These are phyloP conservation scores for Cheilosia variabilis DNA, from an alignment of 2,888 invertebrate species.

Conservation along the genomic window DNA sequence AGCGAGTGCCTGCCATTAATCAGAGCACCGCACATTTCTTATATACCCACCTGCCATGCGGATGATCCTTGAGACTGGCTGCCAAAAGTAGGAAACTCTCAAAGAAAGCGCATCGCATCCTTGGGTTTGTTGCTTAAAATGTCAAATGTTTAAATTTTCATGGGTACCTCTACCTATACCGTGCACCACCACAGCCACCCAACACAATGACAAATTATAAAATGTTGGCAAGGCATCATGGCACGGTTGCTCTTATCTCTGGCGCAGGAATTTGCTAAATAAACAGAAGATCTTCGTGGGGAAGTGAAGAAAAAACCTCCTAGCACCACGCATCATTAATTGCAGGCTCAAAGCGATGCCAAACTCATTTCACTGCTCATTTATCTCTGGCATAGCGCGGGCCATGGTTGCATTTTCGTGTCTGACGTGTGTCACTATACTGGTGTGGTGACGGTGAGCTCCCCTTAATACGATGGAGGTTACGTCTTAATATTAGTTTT, in stretches of 20 bases:
- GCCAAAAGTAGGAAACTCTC: conserved; percentile 34
- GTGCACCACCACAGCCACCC: neutral
- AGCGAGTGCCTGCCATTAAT: conserved; percentile 59
- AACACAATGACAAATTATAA: conserved; percentile 70
- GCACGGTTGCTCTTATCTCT: conserved; percentile 55
- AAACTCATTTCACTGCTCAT: conserved; percentile 75
- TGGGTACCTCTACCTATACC: neutral
- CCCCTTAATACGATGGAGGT: conserved; percentile 28
- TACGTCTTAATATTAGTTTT: conserved; percentile 66
- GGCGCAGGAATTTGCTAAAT: conserved; percentile 65
- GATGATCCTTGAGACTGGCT: conserved; percentile 43
- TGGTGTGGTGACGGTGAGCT: conserved; percentile 9
- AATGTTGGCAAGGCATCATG: conserved; percentile 60
- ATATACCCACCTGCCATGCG: conserved; percentile 36
- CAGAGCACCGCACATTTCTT: conserved; percentile 57
- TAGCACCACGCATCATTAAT: conserved; percentile 74
- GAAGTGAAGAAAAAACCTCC: conserved; percentile 19
- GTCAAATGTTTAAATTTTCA: conserved; percentile 61
- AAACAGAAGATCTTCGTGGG: conserved; percentile 28
- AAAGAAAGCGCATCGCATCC: conserved; percentile 52
- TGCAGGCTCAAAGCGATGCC: conserved; percentile 74
- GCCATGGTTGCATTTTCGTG: conserved; percentile 53
- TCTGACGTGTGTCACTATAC: conserved; percentile 63
- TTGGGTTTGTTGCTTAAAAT: conserved; percentile 51
- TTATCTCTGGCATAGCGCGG: conserved; percentile 58